phyloP scores from a whole-genome alignment of 2,113 vertebrate species.

The Dissostichus mawsoni region DNA sequence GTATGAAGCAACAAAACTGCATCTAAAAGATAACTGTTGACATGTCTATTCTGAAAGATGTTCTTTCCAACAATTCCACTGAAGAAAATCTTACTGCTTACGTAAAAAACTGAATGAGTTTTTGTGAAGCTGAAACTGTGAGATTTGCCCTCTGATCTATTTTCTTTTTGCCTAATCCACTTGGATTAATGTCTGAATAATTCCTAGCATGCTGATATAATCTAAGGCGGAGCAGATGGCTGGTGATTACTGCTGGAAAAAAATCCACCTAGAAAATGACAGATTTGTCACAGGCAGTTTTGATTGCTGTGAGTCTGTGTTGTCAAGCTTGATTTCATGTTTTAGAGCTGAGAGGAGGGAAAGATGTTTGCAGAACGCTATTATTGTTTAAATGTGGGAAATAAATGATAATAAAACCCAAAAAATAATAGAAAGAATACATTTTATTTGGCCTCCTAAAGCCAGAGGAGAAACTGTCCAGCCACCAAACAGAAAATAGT shows the following conservation, averaged over 20 bases:
- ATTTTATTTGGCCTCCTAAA: not conserved
- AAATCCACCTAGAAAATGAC: not conserved
- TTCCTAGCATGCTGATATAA: conserved; percentile 69
- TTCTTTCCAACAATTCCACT: not conserved
- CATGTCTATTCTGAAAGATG: not conserved
- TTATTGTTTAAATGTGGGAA: not conserved
- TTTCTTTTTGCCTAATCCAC: conserved; percentile 72
- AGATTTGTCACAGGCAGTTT: conserved; percentile 2
- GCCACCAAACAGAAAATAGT: not conserved
- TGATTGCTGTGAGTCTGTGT: not conserved
- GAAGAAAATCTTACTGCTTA: not conserved
- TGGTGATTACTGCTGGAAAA: conserved; percentile 54
- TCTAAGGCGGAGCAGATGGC: conserved; percentile 77
- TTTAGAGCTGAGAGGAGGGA: not conserved
- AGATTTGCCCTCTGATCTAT: conserved; percentile 64
- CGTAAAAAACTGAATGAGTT: not conserved
- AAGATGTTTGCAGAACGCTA: not conserved
- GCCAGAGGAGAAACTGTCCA: too few relatives aligned
- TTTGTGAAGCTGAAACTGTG: conserved; percentile 8
- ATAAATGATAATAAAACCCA: not conserved
- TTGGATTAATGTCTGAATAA: conserved; percentile 74
- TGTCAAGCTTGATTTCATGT: not conserved
- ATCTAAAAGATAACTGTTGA: not conserved
- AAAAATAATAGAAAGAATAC: not conserved
- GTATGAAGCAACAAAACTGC: not conserved